Base-by-base conservation (phyloP, 2,888 invertebrate genomes). In the Latheticus oryzae region DNA sequence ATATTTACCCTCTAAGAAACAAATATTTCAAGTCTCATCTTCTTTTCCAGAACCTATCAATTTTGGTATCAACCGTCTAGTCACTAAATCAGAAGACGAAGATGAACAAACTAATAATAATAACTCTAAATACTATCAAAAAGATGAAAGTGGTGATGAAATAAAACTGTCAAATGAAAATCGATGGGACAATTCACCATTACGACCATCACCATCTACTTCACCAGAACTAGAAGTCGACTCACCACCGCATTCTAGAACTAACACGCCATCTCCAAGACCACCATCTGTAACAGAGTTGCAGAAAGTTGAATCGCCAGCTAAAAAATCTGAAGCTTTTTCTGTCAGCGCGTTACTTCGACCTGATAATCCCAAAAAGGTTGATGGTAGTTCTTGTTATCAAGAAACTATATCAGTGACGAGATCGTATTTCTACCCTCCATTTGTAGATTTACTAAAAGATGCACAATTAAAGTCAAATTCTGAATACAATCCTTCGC, bases 61-160 rank as follows among this genome's bases (percentile, higher is more conserved):
- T 71, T 93, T 93, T 71, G 91, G 93, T 57, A 88, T 93, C 71
- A 91, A 87, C 76, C 87, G 93, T 58, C 80, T 93, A 66, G 90
- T 93, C 30, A 55, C 50, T 19, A 84, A 85, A 65, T 85, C 85
- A 26, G 81, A 82, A 17, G 81, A 81, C 54, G 84, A 84, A 15
- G 87, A 87, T 43, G 87, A 87, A 61, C 83, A 83, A 62, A 83
- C 83, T 50, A 75, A 78, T 68, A 74, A 79, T 66, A 82, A 84
- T 65, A 81, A 83, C 62, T 76, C 67, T 61, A 75, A 75, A 66
- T 72, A 67, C 37, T 68, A 65, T 73, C 77, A 24, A 75, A 79
- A 72, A 77, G 83, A 84, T 43, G 80, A 81, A 8, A 80, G 84
- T 69, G 83, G 83, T 75, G 83, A 81, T 3, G 82, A 82, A 58